Evolutionary conservation across 2,797 vertebrate genomes (phyloP), one percentile per base, ranked within the genome.

Genomic region (Cottoperca gobio): DNA sequence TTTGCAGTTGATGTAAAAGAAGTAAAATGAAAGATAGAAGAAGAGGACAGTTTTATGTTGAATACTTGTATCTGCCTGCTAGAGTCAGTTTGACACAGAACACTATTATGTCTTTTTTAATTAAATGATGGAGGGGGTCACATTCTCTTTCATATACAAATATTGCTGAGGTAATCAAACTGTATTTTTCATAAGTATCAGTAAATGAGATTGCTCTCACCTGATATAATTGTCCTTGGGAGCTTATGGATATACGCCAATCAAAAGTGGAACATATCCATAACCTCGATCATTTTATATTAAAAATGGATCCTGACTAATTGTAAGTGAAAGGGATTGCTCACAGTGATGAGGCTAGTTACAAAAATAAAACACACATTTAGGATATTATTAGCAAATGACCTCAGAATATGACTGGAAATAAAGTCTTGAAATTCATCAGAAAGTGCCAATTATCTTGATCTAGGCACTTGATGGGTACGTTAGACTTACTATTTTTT

Each of bases 401-500:
- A n/a, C n/a, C n/a, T n/a, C n/a, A n/a, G n/a, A n/a, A n/a, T n/a
- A n/a, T n/a, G n/a, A n/a, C n/a, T n/a, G n/a, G n/a, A n/a, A n/a
- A n/a, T n/a, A n/a, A n/a, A n/a, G n/a, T n/a, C n/a, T n/a, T n/a
- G n/a, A n/a, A n/a, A n/a, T n/a, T n/a, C n/a, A n/a, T n/a, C n/a
- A n/a, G n/a, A n/a, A n/a, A n/a, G n/a, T n/a, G n/a, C n/a, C n/a
- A n/a, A n/a, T n/a, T n/a, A n/a, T n/a, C n/a, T n/a, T n/a, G n/a
- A n/a, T n/a, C n/a, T n/a, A n/a, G n/a, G n/a, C n/a, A n/a, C n/a
- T n/a, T n/a, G n/a, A n/a, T n/a, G n/a, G n/a, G 6, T 28, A 57
- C 17, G 5, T 33, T 1, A 42, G 55, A 93, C 96, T 96, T 90
- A 97, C 97, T 88, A 2, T 86, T 91, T 24, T 95, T 95, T 35